Conservation (phyloP, 1,140 invertebrate species). For the Pteromalus puparum region DNA sequence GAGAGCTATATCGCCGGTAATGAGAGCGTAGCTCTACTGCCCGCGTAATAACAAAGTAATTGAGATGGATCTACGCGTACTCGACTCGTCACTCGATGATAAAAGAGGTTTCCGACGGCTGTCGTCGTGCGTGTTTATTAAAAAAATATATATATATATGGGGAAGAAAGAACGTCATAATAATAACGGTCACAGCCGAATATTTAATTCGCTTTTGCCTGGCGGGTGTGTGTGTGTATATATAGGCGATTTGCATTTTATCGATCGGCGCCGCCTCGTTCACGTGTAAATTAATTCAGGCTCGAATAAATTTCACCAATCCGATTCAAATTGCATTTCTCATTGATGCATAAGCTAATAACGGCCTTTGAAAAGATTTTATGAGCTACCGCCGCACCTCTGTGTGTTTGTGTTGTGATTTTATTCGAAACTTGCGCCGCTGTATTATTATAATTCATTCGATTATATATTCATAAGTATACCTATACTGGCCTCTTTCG, state of each 20-base stretch:
- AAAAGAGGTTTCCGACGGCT: conserved; percentile 21
- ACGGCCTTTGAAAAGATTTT: neutral
- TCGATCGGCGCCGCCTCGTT: neutral
- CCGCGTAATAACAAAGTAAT: conserved; percentile 58
- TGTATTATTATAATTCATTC: too few species aligned
- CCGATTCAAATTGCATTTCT: neutral
- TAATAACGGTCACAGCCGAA: neutral
- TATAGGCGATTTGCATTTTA: neutral
- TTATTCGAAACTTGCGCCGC: neutral
- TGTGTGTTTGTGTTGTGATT: neutral
- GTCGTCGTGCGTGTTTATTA: neutral
- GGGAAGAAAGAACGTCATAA: neutral
- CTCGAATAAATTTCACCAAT: neutral
- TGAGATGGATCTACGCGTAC: conserved; percentile 58
- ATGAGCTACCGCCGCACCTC: neutral
- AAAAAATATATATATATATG: neutral
- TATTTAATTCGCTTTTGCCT: neutral
- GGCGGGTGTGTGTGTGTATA: too few species aligned
- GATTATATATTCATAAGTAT: too few species aligned
- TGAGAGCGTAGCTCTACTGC: conserved; percentile 33
- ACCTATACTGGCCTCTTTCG: too few species aligned
- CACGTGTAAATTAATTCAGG: conserved; percentile 4
- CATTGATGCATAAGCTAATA: neutral
- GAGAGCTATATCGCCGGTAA: neutral
- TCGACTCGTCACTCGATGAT: conserved; percentile 41